A percentile compares a stretch with the other conserved stretches of the same genome.
These are phyloP conservation scores for Drosophila monieri DNA, from an alignment of 2,888 invertebrate genomes.

Conservation along the genomic window DNA sequence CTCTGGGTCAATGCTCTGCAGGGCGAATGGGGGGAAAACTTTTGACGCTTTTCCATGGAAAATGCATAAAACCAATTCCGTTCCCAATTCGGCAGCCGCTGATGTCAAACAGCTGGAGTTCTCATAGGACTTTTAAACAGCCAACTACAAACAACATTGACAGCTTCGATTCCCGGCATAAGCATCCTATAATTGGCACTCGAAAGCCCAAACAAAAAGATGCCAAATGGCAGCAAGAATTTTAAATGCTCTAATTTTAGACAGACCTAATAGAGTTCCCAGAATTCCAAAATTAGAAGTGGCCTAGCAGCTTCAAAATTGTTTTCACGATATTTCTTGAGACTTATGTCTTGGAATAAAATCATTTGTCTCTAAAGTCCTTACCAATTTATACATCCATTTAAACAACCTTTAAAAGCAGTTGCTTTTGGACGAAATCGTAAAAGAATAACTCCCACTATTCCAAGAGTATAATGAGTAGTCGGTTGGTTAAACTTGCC, in stretches of 20 bases:
- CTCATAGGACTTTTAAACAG: constrained; percentile 40
- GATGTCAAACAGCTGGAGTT: constrained; percentile 65
- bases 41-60: constrained; percentile 34
- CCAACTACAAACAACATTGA: constrained; percentile 61
- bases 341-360: too few species aligned
- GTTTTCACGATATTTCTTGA: background rate
- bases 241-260: constrained; percentile 30
- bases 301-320: background rate
- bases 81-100: constrained; percentile 41
- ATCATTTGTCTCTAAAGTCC: background rate
- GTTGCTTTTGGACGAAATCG: background rate
- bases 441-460: background rate
- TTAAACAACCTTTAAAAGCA: background rate
- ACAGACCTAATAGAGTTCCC: background rate
- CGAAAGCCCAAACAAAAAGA: constrained; percentile 18
- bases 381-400: background rate
- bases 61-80: constrained; percentile 48
- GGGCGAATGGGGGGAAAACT: constrained; percentile 6
- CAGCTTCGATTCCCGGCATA: constrained; percentile 66
- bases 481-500: constrained; percentile 23
- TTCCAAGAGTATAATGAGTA: constrained; percentile 23
- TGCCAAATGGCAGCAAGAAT: background rate
- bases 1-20: constrained; percentile 50
- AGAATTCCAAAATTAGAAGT: background rate
- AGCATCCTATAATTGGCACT: constrained; percentile 73